phyloP scores from a whole-genome alignment of 2,888 invertebrate genomes.

The Drosophila affinis region DNA sequence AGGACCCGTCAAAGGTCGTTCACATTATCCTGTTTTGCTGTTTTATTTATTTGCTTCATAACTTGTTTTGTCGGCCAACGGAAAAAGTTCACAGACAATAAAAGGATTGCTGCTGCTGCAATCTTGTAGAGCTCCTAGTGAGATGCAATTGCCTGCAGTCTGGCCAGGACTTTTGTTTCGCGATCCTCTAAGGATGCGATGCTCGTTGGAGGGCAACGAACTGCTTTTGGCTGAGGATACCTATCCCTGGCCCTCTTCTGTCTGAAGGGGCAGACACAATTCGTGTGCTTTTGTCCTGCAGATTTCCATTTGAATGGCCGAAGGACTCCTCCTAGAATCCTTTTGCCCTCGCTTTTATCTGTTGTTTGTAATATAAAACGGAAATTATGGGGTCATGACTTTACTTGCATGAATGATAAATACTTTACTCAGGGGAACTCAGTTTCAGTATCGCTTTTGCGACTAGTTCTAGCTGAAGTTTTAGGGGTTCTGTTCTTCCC shows the following conservation, averaged over 20 bases:
- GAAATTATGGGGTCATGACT: constrained; percentile 68
- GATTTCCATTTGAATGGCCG: constrained; percentile 50
- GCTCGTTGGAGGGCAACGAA: constrained; percentile 63
- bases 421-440: constrained; percentile 19
- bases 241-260: constrained; percentile 18
- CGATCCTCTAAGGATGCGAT: constrained; percentile 53
- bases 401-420: constrained; percentile 66
- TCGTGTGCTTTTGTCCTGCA: constrained; percentile 40
- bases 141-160: constrained; percentile 52
- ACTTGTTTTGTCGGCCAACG: constrained; percentile 65
- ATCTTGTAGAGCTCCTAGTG: constrained; percentile 24
- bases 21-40: constrained; percentile 69
- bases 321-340: constrained; percentile 19
- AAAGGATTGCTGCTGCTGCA: constrained; percentile 47
- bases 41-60: constrained; percentile 48
- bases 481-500: constrained; percentile 49
- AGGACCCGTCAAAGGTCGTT: constrained; percentile 63
- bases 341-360: constrained; percentile 24
- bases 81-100: constrained; percentile 76
- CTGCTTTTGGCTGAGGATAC: constrained; percentile 47
- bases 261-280: constrained; percentile 38
- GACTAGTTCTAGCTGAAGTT: constrained; percentile 1
- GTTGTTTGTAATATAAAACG: constrained; percentile 34
- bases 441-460: not conserved
- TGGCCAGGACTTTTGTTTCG: constrained; percentile 61